A percentile compares a stretch with the other conserved stretches of the same genome.
Evolutionary conservation across 2,797 vertebrate genomes (phyloP).

Genomic region (Silurus lanzhouensis): DNA sequence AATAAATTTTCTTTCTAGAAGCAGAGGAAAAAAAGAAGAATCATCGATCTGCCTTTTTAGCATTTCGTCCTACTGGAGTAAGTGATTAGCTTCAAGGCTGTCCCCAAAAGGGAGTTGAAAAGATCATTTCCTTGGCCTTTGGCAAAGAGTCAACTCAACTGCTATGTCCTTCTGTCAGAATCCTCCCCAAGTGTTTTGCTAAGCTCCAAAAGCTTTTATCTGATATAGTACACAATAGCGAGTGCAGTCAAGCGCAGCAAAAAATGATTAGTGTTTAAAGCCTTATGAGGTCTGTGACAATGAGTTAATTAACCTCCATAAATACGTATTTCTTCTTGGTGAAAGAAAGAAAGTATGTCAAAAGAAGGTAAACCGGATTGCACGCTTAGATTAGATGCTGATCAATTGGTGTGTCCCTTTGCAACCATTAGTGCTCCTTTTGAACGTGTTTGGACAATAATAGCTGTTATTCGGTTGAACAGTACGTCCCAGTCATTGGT

Average conservation of each 20-base stretch:
- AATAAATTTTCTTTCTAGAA: not conserved
- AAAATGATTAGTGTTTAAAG: constrained; percentile 69
- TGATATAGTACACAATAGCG: constrained; percentile 10
- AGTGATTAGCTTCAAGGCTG: not conserved
- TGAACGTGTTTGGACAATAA: constrained; percentile 37
- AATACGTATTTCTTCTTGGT: not conserved
- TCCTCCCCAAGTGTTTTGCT: not conserved
- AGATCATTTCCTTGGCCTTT: constrained; percentile 12
- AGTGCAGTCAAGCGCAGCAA: constrained; percentile 60
- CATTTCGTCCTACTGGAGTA: not conserved
- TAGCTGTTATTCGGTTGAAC: constrained; percentile 44
- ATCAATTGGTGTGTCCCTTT: constrained; percentile 26
- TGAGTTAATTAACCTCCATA: constrained; percentile 72
- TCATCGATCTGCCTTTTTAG: not conserved
- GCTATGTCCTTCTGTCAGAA: not conserved
- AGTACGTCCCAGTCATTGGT: constrained; percentile 6
- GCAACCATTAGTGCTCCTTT: not conserved
- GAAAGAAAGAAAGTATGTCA: constrained; percentile 26
- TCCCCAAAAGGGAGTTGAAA: constrained; percentile 12
- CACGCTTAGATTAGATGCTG: constrained; percentile 47
- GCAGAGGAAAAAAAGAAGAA: not conserved
- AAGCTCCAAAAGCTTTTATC: constrained; percentile 12
- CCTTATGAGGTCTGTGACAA: constrained; percentile 46
- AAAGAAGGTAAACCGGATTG: constrained; percentile 58
- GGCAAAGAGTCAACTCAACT: constrained; percentile 7